Conservation (phyloP, 1,140 invertebrate species). For the Tetragnatha versicolor region DNA sequence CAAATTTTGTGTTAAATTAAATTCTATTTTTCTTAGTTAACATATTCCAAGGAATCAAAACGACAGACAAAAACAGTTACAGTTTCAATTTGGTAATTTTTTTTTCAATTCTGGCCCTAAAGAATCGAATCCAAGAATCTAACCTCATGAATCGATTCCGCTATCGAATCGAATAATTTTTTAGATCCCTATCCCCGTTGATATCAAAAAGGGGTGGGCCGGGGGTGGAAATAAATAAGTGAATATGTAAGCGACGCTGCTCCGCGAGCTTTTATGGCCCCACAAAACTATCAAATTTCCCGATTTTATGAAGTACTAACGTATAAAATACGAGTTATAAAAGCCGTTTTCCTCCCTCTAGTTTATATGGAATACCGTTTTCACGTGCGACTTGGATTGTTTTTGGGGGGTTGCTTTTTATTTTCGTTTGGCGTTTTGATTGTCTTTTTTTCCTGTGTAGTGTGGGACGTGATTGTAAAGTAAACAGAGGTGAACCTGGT, state of each 20-base stretch:
- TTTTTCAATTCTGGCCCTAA: too few relatives aligned
- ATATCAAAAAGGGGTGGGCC: too few relatives aligned
- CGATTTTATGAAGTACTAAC: slow-evolving; percentile 45
- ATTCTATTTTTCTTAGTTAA: too few relatives aligned
- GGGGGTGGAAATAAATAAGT: slow-evolving; percentile 25
- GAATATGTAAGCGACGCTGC: slow-evolving; percentile 7
- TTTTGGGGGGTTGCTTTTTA: not conserved
- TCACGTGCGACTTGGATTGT: not conserved
- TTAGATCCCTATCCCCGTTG: too few relatives aligned
- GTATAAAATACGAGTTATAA: slow-evolving; percentile 41
- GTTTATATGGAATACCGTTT: not conserved
- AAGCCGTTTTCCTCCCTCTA: not conserved
- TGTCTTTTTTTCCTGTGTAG: too few relatives aligned
- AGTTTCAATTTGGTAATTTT: too few relatives aligned
- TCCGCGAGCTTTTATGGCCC: slow-evolving; percentile 22
- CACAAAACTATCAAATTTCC: slow-evolving; percentile 38
- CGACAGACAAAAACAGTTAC: too few relatives aligned
- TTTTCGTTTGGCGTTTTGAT: not conserved
- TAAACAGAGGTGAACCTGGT: slow-evolving; percentile 19
- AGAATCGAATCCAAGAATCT: too few relatives aligned
- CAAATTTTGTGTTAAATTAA: too few relatives aligned
- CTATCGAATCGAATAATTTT: too few relatives aligned
- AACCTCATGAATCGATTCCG: too few relatives aligned
- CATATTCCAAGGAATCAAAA: too few relatives aligned
- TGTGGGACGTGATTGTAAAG: slow-evolving; percentile 29